Conservation (phyloP, 1,140 invertebrate species). For the Orius insidiosus region DNA sequence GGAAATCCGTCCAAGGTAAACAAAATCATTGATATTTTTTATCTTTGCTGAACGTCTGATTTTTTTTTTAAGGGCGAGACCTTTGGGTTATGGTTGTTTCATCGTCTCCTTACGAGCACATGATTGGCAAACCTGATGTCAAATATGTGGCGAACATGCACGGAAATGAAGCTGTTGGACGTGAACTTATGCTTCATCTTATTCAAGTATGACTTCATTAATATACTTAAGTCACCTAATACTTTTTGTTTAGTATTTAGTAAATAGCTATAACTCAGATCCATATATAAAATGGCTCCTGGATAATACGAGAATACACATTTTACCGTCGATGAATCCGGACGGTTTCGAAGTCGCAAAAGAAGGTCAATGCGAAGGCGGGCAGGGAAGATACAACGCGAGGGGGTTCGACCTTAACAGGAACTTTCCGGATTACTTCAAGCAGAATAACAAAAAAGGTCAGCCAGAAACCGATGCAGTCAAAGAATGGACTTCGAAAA, state of each 20-base stretch:
- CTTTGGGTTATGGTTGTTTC: conserved; percentile 92
- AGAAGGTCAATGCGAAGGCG: conserved; percentile 71
- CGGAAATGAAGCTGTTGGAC: conserved; percentile 76
- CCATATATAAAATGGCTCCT: conserved; percentile 67
- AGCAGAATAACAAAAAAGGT: conserved; percentile 60
- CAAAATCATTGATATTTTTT: conserved; percentile 7
- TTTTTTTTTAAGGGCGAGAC: conserved; percentile 48
- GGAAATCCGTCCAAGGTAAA: conserved; percentile 77
- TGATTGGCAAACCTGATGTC: conserved; percentile 79
- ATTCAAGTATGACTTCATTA: conserved; percentile 27
- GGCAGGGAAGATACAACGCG: conserved; percentile 66
- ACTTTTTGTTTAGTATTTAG: conserved; percentile 45
- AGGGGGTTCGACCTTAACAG: conserved; percentile 76
- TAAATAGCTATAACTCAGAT: conserved; percentile 62
- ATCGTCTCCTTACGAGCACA: conserved; percentile 71
- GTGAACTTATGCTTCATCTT: conserved; percentile 71
- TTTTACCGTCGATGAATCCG: conserved; percentile 84
- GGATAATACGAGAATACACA: conserved; percentile 78
- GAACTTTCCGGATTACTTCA: conserved; percentile 87
- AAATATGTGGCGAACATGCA: conserved; percentile 88
- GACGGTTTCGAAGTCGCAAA: conserved; percentile 76
- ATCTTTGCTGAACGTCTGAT: background rate
- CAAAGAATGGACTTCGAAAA: conserved; percentile 82
- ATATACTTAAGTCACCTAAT: conserved; percentile 27
- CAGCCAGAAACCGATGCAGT: conserved; percentile 89